phyloP scores from a whole-genome alignment of 2,113 vertebrate genomes.

The Notothenia coriiceps region DNA sequence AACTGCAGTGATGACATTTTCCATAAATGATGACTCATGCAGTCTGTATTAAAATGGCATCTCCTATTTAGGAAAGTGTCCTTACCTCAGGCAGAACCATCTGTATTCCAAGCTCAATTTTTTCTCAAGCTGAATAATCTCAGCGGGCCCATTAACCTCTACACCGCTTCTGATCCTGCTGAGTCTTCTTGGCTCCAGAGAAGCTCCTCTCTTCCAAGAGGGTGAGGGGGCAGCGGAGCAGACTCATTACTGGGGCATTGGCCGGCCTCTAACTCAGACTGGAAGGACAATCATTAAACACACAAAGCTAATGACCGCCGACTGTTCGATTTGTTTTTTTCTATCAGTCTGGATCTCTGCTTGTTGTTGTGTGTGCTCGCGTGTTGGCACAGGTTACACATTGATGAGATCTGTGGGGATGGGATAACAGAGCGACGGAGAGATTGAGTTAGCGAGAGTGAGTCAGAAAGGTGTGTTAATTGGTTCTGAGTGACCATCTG shows the following conservation, averaged over 20 bases:
- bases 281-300: constrained; percentile 53
- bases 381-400: constrained; percentile 1
- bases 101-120: constrained; percentile 34
- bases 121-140: constrained; percentile 30
- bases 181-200: constrained; percentile 47
- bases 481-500: constrained; percentile 55
- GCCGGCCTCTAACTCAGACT: constrained; percentile 44
- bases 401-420: not conserved
- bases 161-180: constrained; percentile 32
- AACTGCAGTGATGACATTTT: not conserved
- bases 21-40: not conserved
- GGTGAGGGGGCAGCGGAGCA: constrained; percentile 25
- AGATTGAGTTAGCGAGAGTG: constrained; percentile 12
- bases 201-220: constrained; percentile 37
- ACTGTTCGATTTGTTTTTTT: constrained; percentile 41
- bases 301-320: constrained; percentile 52
- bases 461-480: constrained; percentile 65
- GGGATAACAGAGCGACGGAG: not conserved
- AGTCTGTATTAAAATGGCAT: not conserved
- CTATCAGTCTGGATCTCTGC: constrained; percentile 8
- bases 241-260: constrained; percentile 48
- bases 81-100: constrained; percentile 22
- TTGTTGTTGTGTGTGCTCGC: constrained; percentile 29
- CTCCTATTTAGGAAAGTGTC: constrained; percentile 17
- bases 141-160: constrained; percentile 46